Evolutionary conservation across 92 coral and sea anemone species (phyloP).

Genomic region (Epizoanthus illoricatus): DNA sequence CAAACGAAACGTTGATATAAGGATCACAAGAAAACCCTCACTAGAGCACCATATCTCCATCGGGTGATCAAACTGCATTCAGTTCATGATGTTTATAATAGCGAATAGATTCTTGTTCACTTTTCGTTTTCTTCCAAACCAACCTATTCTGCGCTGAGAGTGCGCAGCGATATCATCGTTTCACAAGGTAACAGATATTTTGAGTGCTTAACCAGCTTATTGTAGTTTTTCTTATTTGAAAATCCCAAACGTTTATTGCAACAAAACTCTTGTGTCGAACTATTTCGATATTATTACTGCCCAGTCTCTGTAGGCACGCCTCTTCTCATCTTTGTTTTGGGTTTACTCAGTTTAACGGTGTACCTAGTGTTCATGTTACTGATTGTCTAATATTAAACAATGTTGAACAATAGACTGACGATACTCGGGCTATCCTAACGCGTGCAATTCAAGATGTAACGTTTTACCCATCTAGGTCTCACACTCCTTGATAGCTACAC

Average conservation of each 20-base stretch:
- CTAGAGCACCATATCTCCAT: not conserved
- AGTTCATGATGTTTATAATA: too few relatives aligned
- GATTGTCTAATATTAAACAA: too few relatives aligned
- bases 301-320: not conserved
- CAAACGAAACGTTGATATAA: not conserved
- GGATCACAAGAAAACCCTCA: not conserved
- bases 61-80: too few relatives aligned
- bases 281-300: not conserved
- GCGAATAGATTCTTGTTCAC: not conserved
- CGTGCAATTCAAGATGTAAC: too few relatives aligned
- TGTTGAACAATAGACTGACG: too few relatives aligned
- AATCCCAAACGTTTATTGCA: not conserved
- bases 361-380: not conserved
- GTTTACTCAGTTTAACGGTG: not conserved
- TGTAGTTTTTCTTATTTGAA: not conserved
- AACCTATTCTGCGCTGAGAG: not conserved
- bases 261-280: not conserved
- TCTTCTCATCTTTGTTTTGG: not conserved
- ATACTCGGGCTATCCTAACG: too few relatives aligned
- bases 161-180: not conserved
- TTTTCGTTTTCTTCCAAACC: not conserved
- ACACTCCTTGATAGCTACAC: too few relatives aligned
- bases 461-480: too few relatives aligned
- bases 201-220: not conserved
- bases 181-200: slow-evolving; percentile 16